phyloP scores from a whole-genome alignment of 2,113 vertebrate genomes.

The Edolisoma coerulescens region DNA sequence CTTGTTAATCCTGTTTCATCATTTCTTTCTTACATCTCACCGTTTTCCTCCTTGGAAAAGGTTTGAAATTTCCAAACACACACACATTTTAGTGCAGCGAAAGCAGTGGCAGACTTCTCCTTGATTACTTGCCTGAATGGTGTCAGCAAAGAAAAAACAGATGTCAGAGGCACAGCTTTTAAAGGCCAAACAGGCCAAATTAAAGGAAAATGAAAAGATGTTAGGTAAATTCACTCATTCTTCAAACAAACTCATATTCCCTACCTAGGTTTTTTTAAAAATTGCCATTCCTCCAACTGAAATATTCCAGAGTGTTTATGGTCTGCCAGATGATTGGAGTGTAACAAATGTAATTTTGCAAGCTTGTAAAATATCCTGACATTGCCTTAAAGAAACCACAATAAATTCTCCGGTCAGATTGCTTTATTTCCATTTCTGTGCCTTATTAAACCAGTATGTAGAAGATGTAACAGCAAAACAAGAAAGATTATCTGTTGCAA shows the following conservation, averaged over 20 bases:
- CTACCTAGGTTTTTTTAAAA: background rate
- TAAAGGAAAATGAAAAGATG: constrained; percentile 45
- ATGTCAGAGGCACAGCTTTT: constrained; percentile 46
- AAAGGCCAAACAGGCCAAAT: constrained; percentile 38
- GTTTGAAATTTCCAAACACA: background rate
- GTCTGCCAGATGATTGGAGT: constrained; percentile 29
- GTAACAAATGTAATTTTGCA: constrained; percentile 49
- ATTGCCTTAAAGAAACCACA: constrained; percentile 48
- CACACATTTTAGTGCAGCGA: background rate
- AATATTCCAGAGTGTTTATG: constrained; percentile 46
- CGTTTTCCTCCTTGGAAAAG: background rate
- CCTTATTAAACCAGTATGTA: background rate
- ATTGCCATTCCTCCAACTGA: constrained; percentile 12
- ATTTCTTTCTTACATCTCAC: background rate
- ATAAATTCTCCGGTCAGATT: background rate
- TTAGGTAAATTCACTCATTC: constrained; percentile 16
- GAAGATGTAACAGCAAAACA: background rate
- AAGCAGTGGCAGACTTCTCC: constrained; percentile 33
- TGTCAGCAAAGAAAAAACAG: constrained; percentile 60
- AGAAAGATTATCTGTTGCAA: background rate
- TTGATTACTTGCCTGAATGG: constrained; percentile 52
- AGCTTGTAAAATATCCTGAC: constrained; percentile 19
- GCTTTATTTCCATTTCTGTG: background rate
- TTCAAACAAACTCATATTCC: constrained; percentile 58
- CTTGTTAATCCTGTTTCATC: background rate